phyloP scores from a whole-genome alignment of 1,140 invertebrate species.

The Camponotus pennsylvanicus region DNA sequence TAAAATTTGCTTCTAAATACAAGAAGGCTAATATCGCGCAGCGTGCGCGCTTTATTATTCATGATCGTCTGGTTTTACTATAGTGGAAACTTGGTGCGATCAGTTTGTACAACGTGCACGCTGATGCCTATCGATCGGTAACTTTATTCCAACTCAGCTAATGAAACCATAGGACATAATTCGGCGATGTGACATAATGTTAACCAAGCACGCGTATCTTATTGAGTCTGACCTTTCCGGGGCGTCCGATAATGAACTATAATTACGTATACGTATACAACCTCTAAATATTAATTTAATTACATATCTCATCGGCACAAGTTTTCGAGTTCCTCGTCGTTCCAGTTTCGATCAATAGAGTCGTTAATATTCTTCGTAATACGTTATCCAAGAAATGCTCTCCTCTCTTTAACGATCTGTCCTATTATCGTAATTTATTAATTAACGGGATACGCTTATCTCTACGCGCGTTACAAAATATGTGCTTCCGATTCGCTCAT shows the following conservation, averaged over 20 bases:
- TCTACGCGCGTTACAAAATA: constrained; percentile 24
- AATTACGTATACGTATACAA: constrained; percentile 74
- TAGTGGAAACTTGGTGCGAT: constrained; percentile 52
- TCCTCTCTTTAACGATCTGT: constrained; percentile 18
- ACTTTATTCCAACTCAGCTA: constrained; percentile 80
- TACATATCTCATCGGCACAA: constrained; percentile 66
- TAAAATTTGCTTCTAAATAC: constrained; percentile 55
- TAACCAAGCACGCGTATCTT: constrained; percentile 74
- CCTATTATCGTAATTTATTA: constrained; percentile 67
- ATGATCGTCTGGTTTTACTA: constrained; percentile 56
- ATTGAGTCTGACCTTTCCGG: constrained; percentile 67
- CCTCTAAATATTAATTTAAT: constrained; percentile 81
- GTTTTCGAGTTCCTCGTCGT: constrained; percentile 62
- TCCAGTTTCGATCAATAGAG: constrained; percentile 61
- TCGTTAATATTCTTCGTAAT: constrained; percentile 70
- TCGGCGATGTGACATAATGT: constrained; percentile 77
- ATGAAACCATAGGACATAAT: constrained; percentile 76
- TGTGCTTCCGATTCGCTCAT: constrained; percentile 35
- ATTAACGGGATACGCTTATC: constrained; percentile 31
- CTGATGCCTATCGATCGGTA: constrained; percentile 75
- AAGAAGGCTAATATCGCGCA: constrained; percentile 34
- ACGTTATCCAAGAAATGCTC: constrained; percentile 45
- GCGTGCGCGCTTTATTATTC: constrained; percentile 55
- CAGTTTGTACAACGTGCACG: constrained; percentile 56
- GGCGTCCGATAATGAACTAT: constrained; percentile 77